Percentiles rank a stretch among this genome's conserved stretches.
phyloP scores from a whole-genome alignment of 1,140 invertebrate species.

The Drosophila seguyi region DNA sequence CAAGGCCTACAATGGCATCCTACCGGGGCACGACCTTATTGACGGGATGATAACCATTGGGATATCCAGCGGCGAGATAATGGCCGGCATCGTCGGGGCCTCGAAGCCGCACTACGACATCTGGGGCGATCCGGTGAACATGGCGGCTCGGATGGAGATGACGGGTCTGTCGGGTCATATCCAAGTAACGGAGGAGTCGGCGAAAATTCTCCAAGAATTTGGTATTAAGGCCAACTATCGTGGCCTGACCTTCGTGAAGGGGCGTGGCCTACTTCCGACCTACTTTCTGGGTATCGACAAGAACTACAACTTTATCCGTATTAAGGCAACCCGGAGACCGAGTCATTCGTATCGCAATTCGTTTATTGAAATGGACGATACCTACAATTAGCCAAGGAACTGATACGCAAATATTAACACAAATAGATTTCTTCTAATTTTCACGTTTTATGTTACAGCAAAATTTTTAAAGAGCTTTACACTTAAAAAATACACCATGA shows the following conservation, averaged over 20 bases:
- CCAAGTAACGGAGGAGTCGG: constrained; percentile 91
- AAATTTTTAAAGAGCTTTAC: not conserved
- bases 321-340: not conserved
- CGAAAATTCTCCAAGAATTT: constrained; percentile 87
- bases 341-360: not conserved
- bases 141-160: constrained; percentile 96
- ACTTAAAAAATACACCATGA: too few relatives aligned
- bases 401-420: not conserved
- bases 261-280: constrained; percentile 28
- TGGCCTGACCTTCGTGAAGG: constrained; percentile 37
- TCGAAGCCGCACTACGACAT: constrained; percentile 94
- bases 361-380: not conserved
- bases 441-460: not conserved
- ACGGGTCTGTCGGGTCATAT: constrained; percentile 92
- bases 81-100: constrained; percentile 95
- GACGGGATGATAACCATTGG: constrained; percentile 84
- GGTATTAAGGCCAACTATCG: constrained; percentile 37
- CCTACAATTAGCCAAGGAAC: not conserved
- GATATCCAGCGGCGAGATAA: constrained; percentile 93
- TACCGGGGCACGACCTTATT: not conserved
- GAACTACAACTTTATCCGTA: not conserved
- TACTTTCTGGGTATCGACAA: constrained; percentile 27
- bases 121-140: constrained; percentile 97
- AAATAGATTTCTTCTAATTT: not conserved
- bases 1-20: constrained; percentile 22